Evolutionary conservation across 23 tunicate genomes (phyloP).

Genomic region (Phallusia fumigata): DNA sequence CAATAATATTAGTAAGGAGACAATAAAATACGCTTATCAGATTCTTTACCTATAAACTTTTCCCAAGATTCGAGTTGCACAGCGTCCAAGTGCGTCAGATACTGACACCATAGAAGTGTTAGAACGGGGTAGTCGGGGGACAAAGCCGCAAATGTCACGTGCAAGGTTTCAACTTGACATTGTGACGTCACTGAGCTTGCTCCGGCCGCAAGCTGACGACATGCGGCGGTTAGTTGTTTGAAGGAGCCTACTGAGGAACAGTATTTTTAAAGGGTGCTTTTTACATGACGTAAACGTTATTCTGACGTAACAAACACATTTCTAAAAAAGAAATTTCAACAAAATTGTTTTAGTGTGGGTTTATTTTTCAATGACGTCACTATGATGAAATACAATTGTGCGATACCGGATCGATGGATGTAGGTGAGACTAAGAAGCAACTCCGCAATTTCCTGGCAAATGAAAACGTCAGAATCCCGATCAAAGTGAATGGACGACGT

Average conservation of each 20-base stretch:
- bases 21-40: background rate
- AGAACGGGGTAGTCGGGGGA: constrained; percentile 33
- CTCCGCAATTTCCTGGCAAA: constrained; percentile 44
- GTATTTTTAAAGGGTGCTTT: too few relatives aligned
- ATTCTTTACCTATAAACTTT: constrained; percentile 26
- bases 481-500: background rate
- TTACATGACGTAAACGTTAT: too few relatives aligned
- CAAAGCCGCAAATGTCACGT: constrained; percentile 12
- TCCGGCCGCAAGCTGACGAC: background rate
- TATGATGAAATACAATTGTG: background rate
- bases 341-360: background rate
- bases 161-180: background rate
- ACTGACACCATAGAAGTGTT: constrained; percentile 67
- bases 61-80: constrained; percentile 46
- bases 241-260: constrained; percentile 20
- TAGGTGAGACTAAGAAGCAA: constrained; percentile 55
- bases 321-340: background rate
- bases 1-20: too few relatives aligned
- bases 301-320: too few relatives aligned
- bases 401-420: constrained; percentile 60
- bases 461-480: constrained; percentile 7
- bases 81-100: constrained; percentile 42
- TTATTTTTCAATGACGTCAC: background rate
- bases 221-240: constrained; percentile 27
- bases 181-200: background rate